Evolutionary conservation across 2,113 vertebrate genomes (phyloP).

Genomic region (Pterocles burchelli): DNA sequence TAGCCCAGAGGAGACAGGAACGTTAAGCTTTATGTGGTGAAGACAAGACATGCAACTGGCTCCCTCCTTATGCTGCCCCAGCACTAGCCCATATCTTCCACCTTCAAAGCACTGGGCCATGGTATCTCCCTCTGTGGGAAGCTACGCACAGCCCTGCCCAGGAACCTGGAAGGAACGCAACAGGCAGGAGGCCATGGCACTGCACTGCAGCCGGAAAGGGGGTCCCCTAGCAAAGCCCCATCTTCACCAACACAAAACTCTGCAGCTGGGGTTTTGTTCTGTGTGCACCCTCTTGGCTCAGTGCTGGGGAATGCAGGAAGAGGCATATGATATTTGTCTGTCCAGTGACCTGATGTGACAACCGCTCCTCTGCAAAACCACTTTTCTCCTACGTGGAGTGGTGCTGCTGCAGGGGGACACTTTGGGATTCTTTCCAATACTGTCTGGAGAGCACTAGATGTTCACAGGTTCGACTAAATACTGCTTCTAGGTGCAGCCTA

Average conservation of each 20-base stretch:
- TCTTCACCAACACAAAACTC: background rate
- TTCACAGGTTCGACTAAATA: background rate
- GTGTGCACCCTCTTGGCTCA: background rate
- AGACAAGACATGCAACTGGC: background rate
- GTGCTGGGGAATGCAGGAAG: background rate
- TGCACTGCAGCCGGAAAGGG: background rate
- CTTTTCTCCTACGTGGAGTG: background rate
- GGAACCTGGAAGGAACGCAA: background rate
- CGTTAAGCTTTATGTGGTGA: background rate
- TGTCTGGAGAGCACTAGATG: background rate
- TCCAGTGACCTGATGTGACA: background rate
- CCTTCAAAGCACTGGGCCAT: background rate
- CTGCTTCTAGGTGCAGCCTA: background rate
- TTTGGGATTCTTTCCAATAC: background rate
- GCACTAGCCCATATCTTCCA: background rate
- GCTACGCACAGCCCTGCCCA: background rate
- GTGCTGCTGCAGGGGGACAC: background rate
- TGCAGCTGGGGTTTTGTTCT: background rate
- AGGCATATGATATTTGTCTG: rapidly evolving
- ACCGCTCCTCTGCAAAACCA: background rate
- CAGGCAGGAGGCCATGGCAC: background rate
- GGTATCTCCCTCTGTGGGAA: background rate
- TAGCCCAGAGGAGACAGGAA: background rate
- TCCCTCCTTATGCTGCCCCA: background rate
- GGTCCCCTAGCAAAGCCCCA: background rate